Evolutionary conservation across 2,797 vertebrate genomes (phyloP).

Genomic region (Eospalax fontanierii): DNA sequence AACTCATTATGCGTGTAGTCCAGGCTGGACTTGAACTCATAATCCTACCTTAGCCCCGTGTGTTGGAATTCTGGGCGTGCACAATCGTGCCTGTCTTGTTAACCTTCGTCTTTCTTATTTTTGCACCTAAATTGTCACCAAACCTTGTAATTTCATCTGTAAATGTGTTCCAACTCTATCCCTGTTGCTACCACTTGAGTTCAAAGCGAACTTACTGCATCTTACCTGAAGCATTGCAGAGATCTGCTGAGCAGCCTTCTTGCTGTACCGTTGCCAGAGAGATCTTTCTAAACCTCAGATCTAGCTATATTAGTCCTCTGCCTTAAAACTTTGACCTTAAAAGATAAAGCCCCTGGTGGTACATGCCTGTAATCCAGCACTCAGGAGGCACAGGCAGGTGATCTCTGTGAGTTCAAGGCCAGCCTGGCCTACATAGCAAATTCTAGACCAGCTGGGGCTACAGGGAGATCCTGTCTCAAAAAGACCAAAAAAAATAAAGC

Average conservation of each 20-base stretch:
- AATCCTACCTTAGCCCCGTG: neutral
- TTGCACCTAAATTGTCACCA: neutral
- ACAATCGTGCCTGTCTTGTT: neutral
- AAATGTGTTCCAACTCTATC: neutral
- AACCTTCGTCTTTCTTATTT: slow-evolving; percentile 43
- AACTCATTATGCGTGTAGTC: neutral
- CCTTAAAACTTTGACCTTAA: slow-evolving; percentile 9
- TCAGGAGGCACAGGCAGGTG: too few species aligned
- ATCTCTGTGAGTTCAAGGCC: too few species aligned
- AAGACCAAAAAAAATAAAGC: too few species aligned
- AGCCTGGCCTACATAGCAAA: too few species aligned
- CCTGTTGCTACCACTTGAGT: neutral
- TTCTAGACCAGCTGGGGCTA: too few species aligned
- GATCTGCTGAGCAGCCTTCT: neutral
- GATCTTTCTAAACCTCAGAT: neutral
- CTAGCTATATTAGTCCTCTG: slow-evolving; percentile 15
- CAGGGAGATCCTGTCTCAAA: too few species aligned
- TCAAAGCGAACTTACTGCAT: neutral
- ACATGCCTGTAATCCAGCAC: too few species aligned
- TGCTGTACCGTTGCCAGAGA: neutral
- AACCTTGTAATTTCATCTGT: neutral
- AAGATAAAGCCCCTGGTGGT: slow-evolving; percentile 32
- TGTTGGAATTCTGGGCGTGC: neutral
- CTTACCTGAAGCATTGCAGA: slow-evolving; percentile 11
- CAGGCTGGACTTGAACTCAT: neutral